These are phyloP conservation scores for Rynchops niger DNA, from an alignment of 2,113 vertebrate genomes.

Conservation along the genomic window DNA sequence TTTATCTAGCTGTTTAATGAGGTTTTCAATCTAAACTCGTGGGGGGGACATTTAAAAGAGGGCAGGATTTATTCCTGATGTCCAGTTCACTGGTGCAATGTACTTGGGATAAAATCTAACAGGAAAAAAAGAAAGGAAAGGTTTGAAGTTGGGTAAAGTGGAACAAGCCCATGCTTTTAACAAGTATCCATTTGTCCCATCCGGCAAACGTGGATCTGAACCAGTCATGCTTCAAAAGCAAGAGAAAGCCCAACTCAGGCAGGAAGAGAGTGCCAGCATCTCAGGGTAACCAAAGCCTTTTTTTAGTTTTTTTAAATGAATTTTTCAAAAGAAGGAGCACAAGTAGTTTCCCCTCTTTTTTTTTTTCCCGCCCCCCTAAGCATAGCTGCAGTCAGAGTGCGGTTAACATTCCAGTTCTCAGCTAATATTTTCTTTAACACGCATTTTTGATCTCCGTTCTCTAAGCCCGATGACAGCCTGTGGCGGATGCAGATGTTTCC, in stretches of 20 bases:
- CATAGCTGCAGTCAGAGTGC: background rate
- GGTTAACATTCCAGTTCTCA: background rate
- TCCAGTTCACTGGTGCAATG: background rate
- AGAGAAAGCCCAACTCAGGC: background rate
- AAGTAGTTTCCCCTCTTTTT: background rate
- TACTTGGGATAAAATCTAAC: background rate
- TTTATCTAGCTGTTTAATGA: background rate
- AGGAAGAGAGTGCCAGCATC: background rate
- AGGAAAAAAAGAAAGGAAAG: background rate
- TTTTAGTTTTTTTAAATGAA: background rate
- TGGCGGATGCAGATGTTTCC: background rate
- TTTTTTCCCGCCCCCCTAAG: background rate
- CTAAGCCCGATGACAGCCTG: background rate
- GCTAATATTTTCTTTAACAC: background rate
- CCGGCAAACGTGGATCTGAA: background rate
- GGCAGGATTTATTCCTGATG: background rate
- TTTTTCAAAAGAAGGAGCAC: background rate
- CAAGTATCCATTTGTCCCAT: background rate
- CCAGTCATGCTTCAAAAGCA: constrained; percentile 9
- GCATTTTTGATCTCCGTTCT: background rate
- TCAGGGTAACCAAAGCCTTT: background rate
- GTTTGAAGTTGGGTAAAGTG: background rate
- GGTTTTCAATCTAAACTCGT: background rate
- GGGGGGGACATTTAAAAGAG: background rate
- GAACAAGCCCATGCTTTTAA: background rate